Evolutionary conservation across 2,888 invertebrate species (phyloP).

Genomic region (Lutraria lutraria): DNA sequence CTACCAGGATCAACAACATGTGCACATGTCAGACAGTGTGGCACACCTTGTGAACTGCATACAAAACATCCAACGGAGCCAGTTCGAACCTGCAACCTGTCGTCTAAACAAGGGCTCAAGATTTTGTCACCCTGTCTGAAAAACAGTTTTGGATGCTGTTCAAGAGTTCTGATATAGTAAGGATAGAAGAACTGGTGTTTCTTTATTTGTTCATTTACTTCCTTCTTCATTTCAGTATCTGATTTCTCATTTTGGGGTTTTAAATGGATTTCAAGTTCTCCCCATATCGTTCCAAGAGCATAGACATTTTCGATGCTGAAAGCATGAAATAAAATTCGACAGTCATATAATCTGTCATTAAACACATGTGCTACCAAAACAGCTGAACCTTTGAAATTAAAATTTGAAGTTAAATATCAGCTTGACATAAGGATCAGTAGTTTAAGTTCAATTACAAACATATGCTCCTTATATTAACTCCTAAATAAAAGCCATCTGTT

Average conservation of each 20-base stretch:
- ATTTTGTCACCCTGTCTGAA: neutral
- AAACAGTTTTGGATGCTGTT: neutral
- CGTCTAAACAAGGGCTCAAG: neutral
- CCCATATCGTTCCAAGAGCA: neutral
- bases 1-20: neutral
- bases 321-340: neutral
- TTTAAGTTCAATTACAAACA: too few species aligned
- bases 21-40: neutral
- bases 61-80: slow-evolving; percentile 9
- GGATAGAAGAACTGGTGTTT: neutral
- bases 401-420: too few species aligned
- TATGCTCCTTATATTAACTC: too few species aligned
- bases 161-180: neutral
- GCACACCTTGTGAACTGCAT: neutral
- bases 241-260: neutral
- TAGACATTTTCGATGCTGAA: neutral
- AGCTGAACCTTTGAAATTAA: too few species aligned
- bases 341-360: too few species aligned
- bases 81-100: neutral
- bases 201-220: neutral
- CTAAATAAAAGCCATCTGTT: too few species aligned
- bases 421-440: too few species aligned
- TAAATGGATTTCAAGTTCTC: slow-evolving; percentile 8
- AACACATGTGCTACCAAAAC: too few species aligned
- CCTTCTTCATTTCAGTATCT: neutral